Conservation (phyloP, 2,888 invertebrate species). For the Drosophila robusta region DNA sequence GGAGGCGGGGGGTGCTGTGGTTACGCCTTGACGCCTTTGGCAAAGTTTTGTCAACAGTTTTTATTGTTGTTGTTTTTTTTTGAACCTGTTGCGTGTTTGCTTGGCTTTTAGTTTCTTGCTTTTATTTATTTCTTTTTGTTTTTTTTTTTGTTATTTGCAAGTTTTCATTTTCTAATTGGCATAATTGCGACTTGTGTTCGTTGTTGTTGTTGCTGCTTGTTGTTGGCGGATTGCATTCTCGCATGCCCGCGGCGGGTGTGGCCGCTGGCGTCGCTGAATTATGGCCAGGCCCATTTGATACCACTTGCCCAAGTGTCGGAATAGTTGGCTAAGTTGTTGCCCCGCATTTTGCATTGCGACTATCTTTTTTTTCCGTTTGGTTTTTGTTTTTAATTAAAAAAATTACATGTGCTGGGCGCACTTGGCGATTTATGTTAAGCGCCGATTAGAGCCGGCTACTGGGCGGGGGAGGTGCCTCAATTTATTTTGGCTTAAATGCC, state of each 20-base stretch:
- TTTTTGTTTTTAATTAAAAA: slow-evolving; percentile 60
- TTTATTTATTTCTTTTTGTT: slow-evolving; percentile 6
- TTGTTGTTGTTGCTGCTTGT: slow-evolving; percentile 29
- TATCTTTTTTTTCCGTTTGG: slow-evolving; percentile 25
- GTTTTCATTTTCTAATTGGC: slow-evolving; percentile 77
- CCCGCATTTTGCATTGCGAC: slow-evolving; percentile 34
- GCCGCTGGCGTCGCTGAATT: slow-evolving; percentile 58
- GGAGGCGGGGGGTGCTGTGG: slow-evolving; percentile 3
- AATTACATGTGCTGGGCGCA: slow-evolving; percentile 66
- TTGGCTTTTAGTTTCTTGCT: slow-evolving; percentile 15
- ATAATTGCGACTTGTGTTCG: slow-evolving; percentile 63
- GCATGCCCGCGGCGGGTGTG: slow-evolving; percentile 70
- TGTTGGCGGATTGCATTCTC: slow-evolving; percentile 64
- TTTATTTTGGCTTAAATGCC: slow-evolving; percentile 67
- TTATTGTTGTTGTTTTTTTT: slow-evolving; percentile 33
- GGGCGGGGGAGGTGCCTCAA: slow-evolving; percentile 30
- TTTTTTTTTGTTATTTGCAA: slow-evolving; percentile 42
- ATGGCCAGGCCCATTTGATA: slow-evolving; percentile 59
- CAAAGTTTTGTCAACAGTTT: slow-evolving; percentile 66
- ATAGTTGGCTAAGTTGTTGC: slow-evolving; percentile 33
- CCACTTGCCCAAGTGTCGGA: slow-evolving; percentile 12
- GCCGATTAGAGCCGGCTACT: slow-evolving; percentile 58
- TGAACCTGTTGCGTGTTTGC: slow-evolving; percentile 68
- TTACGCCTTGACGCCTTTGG: slow-evolving; percentile 69
- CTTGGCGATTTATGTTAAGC: slow-evolving; percentile 73